phyloP scores from a whole-genome alignment of 2,797 vertebrate genomes.

The Lerista edwardsae region DNA sequence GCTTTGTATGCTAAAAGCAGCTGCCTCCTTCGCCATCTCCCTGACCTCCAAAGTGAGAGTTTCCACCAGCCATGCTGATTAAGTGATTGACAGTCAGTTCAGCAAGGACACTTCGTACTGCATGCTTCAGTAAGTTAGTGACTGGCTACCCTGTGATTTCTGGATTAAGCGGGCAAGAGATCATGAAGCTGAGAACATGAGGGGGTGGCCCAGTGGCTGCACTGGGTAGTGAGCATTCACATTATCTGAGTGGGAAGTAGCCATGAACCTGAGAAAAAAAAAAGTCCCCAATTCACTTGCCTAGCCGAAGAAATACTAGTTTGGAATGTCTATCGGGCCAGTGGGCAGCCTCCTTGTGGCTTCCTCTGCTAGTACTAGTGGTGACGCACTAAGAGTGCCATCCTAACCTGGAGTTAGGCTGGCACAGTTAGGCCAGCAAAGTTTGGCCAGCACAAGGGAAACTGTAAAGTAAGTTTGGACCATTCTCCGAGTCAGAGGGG shows the following conservation, averaged over 20 bases:
- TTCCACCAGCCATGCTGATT: slow-evolving; percentile 5
- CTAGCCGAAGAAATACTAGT: background rate
- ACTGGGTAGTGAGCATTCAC: background rate
- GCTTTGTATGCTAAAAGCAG: background rate
- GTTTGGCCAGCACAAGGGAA: no score
- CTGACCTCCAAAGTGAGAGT: background rate
- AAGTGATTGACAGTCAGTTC: slow-evolving; percentile 10
- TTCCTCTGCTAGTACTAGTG: background rate
- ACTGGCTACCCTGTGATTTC: slow-evolving; percentile 2
- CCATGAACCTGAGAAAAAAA: background rate
- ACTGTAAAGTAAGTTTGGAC: no score
- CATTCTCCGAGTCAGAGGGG: no score
- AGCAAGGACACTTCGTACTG: background rate
- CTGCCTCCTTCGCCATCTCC: background rate
- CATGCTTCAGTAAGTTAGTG: background rate
- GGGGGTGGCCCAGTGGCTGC: background rate
- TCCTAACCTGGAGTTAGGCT: no score
- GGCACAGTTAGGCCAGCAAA: no score
- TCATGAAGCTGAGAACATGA: background rate
- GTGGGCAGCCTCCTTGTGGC: background rate
- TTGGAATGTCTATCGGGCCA: background rate
- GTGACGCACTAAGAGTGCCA: background rate
- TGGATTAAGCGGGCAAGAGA: slow-evolving; percentile 17
- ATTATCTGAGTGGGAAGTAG: background rate
- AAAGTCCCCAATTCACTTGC: background rate